Conservation (phyloP, 2,797 vertebrate genomes). For the Lutjanus campechanus region DNA sequence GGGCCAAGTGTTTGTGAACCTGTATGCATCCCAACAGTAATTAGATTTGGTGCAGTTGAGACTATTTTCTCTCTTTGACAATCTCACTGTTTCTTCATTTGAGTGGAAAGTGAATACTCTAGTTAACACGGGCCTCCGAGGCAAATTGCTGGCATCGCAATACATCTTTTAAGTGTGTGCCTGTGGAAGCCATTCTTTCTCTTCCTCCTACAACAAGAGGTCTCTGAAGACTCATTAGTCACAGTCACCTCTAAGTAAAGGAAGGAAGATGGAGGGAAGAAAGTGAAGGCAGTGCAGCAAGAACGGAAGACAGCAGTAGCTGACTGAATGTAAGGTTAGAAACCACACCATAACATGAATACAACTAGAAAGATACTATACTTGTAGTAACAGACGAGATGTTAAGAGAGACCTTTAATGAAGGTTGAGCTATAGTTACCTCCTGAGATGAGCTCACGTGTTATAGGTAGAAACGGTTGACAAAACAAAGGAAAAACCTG, state of each 20-base stretch:
- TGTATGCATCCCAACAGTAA: constrained; percentile 58
- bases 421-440: not conserved
- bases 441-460: not conserved
- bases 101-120: constrained; percentile 79
- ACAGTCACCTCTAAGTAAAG: constrained; percentile 77
- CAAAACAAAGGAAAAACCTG: constrained; percentile 10
- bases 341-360: constrained; percentile 15
- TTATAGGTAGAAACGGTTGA: not conserved
- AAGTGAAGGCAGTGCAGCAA: constrained; percentile 29
- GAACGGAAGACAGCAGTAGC: constrained; percentile 15
- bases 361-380: not conserved
- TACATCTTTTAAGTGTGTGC: constrained; percentile 76
- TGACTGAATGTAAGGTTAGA: constrained; percentile 4
- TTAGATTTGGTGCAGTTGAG: constrained; percentile 57
- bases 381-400: constrained; percentile 2
- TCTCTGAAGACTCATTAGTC: constrained; percentile 83
- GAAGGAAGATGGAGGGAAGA: constrained; percentile 51
- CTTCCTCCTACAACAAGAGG: constrained; percentile 76
- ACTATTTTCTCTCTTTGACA: constrained; percentile 60
- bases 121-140: constrained; percentile 79
- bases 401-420: not conserved
- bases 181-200: constrained; percentile 72
- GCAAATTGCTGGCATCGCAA: constrained; percentile 76
- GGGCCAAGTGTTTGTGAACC: constrained; percentile 57
- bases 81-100: constrained; percentile 72